Evolutionary conservation across 2,113 vertebrate genomes (phyloP).

Genomic region (Furnarius figulus): DNA sequence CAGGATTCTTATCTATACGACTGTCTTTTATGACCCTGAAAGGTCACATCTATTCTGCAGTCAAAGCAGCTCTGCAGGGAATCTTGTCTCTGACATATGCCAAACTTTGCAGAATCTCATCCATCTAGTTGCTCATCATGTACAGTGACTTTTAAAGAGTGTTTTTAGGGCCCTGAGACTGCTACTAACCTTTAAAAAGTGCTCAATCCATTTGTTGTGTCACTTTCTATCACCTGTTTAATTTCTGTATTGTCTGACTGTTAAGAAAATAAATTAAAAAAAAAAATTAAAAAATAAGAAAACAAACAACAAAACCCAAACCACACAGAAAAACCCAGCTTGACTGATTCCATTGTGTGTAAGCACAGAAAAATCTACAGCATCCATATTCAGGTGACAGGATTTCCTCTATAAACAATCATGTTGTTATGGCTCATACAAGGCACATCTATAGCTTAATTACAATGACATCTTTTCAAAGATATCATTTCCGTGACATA

Average conservation of each 20-base stretch:
- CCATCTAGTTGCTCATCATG: constrained; percentile 40
- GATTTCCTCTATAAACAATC: neutral
- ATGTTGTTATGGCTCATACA: neutral
- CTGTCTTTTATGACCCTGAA: neutral
- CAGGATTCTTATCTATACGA: neutral
- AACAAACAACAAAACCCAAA: neutral
- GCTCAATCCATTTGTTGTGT: neutral
- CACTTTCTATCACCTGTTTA: neutral
- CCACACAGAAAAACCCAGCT: fast-evolving
- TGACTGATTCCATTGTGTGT: neutral
- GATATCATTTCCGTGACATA: no score
- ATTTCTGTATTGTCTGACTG: neutral
- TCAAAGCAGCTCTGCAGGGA: constrained; percentile 24
- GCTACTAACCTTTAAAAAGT: constrained; percentile 53
- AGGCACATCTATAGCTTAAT: neutral
- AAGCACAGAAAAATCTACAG: neutral
- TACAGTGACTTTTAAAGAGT: constrained; percentile 40
- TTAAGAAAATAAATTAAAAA: neutral
- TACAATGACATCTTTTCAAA: neutral
- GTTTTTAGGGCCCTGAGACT: neutral
- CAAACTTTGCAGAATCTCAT: constrained; percentile 44
- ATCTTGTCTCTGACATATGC: neutral
- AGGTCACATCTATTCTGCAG: constrained; percentile 15
- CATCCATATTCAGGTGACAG: neutral
- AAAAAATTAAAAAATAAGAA: neutral